Conservation (phyloP, 1,140 invertebrate genomes). For the Pseudomyrmex pallidus region DNA sequence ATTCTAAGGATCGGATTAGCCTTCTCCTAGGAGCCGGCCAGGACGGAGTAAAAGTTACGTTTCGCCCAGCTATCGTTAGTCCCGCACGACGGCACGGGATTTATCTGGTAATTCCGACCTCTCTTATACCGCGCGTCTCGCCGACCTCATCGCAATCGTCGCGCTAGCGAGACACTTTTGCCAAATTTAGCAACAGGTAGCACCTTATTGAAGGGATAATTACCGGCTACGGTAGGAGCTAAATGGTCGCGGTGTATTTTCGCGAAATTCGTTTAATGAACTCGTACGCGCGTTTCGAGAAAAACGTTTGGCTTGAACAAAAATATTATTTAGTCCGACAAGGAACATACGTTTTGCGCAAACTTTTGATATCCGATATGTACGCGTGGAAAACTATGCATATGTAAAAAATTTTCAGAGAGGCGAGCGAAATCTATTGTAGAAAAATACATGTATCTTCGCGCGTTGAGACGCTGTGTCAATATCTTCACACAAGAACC, state of each 20-base stretch:
- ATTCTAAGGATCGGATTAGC: slow-evolving; percentile 59
- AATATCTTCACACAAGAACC: slow-evolving; percentile 10
- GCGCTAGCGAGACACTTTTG: slow-evolving; percentile 45
- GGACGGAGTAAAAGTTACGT: slow-evolving; percentile 47
- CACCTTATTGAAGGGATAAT: slow-evolving; percentile 52
- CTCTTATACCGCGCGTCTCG: slow-evolving; percentile 9
- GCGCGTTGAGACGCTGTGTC: background rate
- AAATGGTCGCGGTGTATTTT: slow-evolving; percentile 1
- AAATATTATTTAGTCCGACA: background rate
- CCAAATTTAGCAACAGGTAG: slow-evolving; percentile 61
- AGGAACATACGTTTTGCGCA: background rate
- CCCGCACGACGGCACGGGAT: slow-evolving; percentile 29
- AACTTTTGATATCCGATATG: background rate
- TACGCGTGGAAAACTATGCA: too few relatives aligned
- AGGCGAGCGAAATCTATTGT: background rate
- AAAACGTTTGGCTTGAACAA: background rate
- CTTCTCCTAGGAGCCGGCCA: slow-evolving; percentile 9
- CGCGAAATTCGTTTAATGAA: background rate
- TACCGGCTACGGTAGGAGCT: slow-evolving; percentile 1
- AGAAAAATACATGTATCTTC: slow-evolving; percentile 5
- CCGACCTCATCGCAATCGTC: slow-evolving; percentile 40
- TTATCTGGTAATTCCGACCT: slow-evolving; percentile 35
- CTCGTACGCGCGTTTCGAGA: background rate
- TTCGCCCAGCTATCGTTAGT: slow-evolving; percentile 22
- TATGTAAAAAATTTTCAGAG: background rate